Base-by-base conservation (phyloP, 2,888 invertebrate genomes). In the Ptilodon capucinus region DNA sequence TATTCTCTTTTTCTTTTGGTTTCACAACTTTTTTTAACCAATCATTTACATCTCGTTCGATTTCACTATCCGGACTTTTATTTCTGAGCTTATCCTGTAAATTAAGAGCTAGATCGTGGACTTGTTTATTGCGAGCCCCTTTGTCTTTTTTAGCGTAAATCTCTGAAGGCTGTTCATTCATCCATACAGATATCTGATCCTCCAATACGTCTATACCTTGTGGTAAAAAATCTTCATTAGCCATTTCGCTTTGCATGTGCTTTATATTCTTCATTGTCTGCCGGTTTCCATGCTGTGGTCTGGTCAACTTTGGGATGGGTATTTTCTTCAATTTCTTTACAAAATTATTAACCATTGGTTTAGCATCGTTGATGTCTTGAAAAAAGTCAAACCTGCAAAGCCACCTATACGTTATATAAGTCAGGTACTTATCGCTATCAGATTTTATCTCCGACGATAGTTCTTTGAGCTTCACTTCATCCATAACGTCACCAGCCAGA, bases 101-200 rank as follows among this genome's bases (percentile, higher is more conserved):
- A 34, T 46, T 60, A 17, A 66, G 50, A 9, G 77, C 81, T 44
- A 82, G 57, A 11, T 76, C 69, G n/a, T 74, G 67, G 14, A 77
- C 51, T 57, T 65, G 54, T 51, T 65, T 59, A 28, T 60, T 51
- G 44, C 65, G 66, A 4, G 38, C 44, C 4, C 39, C 47, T 54
- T 57, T 68, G 28, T 72, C 67, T 14, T 56, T 50, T 18, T 57
- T 55, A 1, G 23, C 19, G 52, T 69, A 76, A 42, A 79, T 67
- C 30, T 70, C 54, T 1, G 68, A 52, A 0, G 77, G 69, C 51
- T 81, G 79, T 46, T 81, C 70, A 51, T 80, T 74, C 57, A 82
- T 65, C 80, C 81, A 82, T 11, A 74, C 68, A 0, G 79, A 79
- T 55, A 83, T 79, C 63, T 77, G 72, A 48, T 83, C 79, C 76